These are phyloP conservation scores for Hippopotamus amphibius DNA, from an alignment of 2,113 vertebrate genomes.

Conservation along the genomic window DNA sequence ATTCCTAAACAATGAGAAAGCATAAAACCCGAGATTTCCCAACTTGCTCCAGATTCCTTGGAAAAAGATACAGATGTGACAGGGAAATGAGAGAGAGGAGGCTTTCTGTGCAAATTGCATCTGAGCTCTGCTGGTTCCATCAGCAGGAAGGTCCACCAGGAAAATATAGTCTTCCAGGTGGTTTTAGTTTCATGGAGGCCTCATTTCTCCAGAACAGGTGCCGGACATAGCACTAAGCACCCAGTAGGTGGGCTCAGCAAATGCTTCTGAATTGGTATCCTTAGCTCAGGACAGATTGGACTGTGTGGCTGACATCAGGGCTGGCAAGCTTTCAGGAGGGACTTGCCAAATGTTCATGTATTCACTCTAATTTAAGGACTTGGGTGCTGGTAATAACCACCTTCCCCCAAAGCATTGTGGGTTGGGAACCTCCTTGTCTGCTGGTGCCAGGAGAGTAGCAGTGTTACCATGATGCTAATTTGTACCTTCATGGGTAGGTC, in stretches of 20 bases:
- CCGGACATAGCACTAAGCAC: not conserved
- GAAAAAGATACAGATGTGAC: not conserved
- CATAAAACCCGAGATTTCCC: not conserved
- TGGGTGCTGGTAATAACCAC: constrained; percentile 80
- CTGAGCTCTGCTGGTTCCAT: not conserved
- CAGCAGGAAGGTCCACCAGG: not conserved
- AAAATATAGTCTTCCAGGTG: not conserved
- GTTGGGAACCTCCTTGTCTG: constrained; percentile 74
- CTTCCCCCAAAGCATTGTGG: constrained; percentile 72
- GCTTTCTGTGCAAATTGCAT: not conserved
- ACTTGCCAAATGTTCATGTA: constrained; percentile 74
- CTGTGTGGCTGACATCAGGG: constrained; percentile 78
- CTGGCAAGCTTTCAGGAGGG: constrained; percentile 73
- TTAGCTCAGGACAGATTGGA: constrained; percentile 78
- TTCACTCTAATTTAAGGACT: constrained; percentile 81
- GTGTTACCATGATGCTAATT: not conserved
- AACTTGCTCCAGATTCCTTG: not conserved
- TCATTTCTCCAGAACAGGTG: constrained; percentile 42
- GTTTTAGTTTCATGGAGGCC: not conserved
- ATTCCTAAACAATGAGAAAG: not conserved
- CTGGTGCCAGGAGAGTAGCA: constrained; percentile 45
- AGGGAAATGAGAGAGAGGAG: not conserved
- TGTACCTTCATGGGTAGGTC: not conserved
- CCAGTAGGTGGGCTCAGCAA: constrained; percentile 69
- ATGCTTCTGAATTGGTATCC: constrained; percentile 69